Evolutionary conservation across 2,888 invertebrate genomes (phyloP).

Genomic region (Yponomeuta cagnagella): DNA sequence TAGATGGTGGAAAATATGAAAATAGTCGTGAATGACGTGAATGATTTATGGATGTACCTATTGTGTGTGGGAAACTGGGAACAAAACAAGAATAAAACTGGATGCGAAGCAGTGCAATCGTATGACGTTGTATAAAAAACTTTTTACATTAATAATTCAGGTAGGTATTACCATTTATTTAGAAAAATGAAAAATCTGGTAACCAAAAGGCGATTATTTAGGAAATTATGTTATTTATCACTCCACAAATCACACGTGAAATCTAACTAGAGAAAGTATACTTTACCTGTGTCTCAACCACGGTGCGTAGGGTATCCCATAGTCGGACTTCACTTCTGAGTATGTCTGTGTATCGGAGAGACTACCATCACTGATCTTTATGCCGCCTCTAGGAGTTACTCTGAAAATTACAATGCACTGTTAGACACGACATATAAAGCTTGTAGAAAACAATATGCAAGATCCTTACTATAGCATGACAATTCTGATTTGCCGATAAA

Average conservation of each 20-base stretch:
- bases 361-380: constrained; percentile 84
- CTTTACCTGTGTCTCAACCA: constrained; percentile 89
- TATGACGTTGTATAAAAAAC: constrained; percentile 12
- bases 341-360: constrained; percentile 90
- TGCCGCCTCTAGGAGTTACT: constrained; percentile 68
- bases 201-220: too few species aligned
- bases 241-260: neutral
- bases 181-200: too few species aligned
- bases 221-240: neutral
- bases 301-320: constrained; percentile 88
- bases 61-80: neutral
- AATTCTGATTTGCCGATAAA: neutral
- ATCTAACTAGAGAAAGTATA: constrained; percentile 9
- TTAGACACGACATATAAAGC: neutral
- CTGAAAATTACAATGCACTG: constrained; percentile 35
- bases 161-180: neutral
- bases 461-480: constrained; percentile 10
- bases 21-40: neutral
- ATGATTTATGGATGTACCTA: neutral
- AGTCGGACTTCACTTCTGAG: constrained; percentile 83
- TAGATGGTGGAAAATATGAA: neutral
- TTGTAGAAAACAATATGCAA: constrained; percentile 16
- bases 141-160: neutral
- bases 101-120: constrained; percentile 10
- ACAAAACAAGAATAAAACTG: constrained; percentile 21